These are phyloP conservation scores for Antechinus stuartii DNA, from an alignment of 2,113 vertebrate species.

Conservation along the genomic window DNA sequence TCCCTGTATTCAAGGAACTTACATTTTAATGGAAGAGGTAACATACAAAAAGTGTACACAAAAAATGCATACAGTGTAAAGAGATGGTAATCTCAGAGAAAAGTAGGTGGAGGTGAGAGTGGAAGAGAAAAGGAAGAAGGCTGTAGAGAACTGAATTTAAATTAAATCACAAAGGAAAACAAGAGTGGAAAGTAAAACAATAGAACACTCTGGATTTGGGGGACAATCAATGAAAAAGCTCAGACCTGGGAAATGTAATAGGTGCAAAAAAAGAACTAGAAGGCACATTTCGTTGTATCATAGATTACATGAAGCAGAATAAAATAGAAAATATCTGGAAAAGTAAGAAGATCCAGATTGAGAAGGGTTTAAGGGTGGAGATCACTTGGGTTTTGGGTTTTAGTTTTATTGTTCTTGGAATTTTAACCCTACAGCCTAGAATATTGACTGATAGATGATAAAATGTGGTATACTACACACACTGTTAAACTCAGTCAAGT, in stretches of 20 bases:
- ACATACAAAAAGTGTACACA: neutral
- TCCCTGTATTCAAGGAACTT: neutral
- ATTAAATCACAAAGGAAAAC: neutral
- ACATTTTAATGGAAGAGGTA: neutral
- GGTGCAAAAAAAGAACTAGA: neutral
- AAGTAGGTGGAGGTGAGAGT: neutral
- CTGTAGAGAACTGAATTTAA: neutral
- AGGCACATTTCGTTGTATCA: neutral
- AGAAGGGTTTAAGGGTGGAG: neutral
- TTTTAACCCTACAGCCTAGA: neutral
- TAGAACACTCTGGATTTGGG: neutral
- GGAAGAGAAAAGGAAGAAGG: neutral
- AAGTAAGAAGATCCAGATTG: neutral
- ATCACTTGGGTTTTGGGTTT: neutral
- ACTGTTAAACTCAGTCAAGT: neutral
- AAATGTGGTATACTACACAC: neutral
- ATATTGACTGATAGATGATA: neutral
- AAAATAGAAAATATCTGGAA: neutral
- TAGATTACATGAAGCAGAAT: neutral
- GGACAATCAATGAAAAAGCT: neutral
- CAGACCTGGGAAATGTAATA: neutral
- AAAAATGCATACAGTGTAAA: neutral
- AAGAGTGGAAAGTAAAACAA: neutral
- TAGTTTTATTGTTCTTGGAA: neutral
- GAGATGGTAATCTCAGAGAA: neutral